Evolutionary conservation across 2,888 invertebrate species (phyloP).

Genomic region (Eustalomyia histrio): DNA sequence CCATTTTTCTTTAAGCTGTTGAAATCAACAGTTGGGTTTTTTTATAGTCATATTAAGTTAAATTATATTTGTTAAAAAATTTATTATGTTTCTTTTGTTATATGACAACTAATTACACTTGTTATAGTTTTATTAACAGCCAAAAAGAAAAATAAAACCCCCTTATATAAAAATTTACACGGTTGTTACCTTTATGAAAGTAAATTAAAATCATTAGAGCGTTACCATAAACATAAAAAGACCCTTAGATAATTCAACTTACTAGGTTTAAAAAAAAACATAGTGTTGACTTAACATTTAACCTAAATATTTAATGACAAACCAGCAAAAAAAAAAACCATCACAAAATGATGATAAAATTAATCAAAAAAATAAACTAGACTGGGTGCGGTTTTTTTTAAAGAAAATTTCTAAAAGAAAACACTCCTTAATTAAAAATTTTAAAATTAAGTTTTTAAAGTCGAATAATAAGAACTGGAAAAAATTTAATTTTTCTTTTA

Average conservation of each 20-base stretch:
- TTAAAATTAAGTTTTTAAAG: not conserved
- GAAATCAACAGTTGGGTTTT: not conserved
- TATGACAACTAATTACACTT: conserved; percentile 2
- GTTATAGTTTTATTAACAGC: not conserved
- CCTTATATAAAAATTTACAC: conserved; percentile 46
- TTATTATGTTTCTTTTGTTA: not conserved
- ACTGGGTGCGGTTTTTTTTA: not conserved
- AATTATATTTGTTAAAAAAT: not conserved
- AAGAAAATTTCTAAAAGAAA: not conserved
- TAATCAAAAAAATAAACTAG: not conserved
- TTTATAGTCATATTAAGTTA: not conserved
- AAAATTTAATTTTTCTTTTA: too few relatives aligned
- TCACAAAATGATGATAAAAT: conserved; percentile 12
- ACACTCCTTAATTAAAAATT: not conserved
- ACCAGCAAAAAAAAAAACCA: conserved; percentile 14
- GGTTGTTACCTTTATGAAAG: conserved; percentile 43
- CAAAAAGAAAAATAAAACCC: not conserved
- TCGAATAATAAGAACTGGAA: too few relatives aligned
- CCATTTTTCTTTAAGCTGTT: too few relatives aligned
- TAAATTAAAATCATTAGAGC: conserved; percentile 54
- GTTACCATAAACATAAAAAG: conserved; percentile 24
- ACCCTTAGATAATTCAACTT: not conserved
- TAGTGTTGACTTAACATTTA: conserved; percentile 22
- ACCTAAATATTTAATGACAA: conserved; percentile 16
- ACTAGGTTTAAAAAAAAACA: not conserved